Percentiles rank a stretch among this genome's conserved stretches.
These are phyloP conservation scores for Eciton burchellii DNA, from an alignment of 1,140 invertebrate genomes.

Conservation along the genomic window DNA sequence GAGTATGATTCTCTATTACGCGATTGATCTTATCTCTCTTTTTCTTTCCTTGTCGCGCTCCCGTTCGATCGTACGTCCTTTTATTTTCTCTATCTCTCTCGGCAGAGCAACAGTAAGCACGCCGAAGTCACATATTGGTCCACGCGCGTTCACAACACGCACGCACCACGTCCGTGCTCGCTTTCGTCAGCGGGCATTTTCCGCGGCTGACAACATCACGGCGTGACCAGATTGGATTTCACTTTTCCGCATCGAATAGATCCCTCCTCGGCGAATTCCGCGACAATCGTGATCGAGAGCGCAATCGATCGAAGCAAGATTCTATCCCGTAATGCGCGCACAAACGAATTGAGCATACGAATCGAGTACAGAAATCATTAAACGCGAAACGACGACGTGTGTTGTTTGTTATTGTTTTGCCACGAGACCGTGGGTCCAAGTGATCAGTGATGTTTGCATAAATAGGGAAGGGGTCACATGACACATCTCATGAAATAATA, in stretches of 20 bases:
- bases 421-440: slow-evolving; percentile 75
- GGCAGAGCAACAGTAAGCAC: slow-evolving; percentile 4
- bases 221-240: slow-evolving; percentile 37
- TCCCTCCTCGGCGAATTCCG: slow-evolving; percentile 20
- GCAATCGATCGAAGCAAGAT: not conserved
- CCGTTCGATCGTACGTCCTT: not conserved
- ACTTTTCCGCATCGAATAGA: not conserved
- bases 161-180: slow-evolving; percentile 70
- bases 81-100: slow-evolving; percentile 20
- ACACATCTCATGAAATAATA: slow-evolving; percentile 61
- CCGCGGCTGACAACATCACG: slow-evolving; percentile 66
- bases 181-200: slow-evolving; percentile 76
- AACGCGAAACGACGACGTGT: slow-evolving; percentile 34
- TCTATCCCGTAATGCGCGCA: not conserved
- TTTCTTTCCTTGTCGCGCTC: not conserved
- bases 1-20: not conserved
- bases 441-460: slow-evolving; percentile 75
- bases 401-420: slow-evolving; percentile 79
- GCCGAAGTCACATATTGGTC: slow-evolving; percentile 54
- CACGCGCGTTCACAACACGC: slow-evolving; percentile 45
- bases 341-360: slow-evolving; percentile 30
- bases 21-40: not conserved
- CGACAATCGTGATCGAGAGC: not conserved
- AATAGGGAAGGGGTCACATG: slow-evolving; percentile 80
- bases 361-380: slow-evolving; percentile 4